Evolutionary conservation across 2,888 invertebrate genomes (phyloP), one percentile per base, ranked within the genome.

Genomic region (Sphaeridia pumilis): DNA sequence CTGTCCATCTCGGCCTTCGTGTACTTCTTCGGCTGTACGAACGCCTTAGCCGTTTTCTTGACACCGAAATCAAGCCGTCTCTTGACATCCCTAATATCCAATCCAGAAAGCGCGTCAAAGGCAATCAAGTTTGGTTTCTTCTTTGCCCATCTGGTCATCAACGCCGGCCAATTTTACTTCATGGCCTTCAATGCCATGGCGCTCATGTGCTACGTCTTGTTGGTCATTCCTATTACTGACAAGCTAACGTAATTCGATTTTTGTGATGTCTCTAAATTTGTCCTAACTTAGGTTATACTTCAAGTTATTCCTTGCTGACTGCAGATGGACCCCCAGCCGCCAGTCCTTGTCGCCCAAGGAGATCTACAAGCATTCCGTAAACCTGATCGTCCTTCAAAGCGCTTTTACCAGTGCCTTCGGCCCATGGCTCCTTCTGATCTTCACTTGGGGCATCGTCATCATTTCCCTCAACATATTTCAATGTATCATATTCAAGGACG

Each of bases 381-480:
- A 4, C 22, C 14, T 47, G 7, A 24, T 35, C 14, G n/a, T 47
- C n/a, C 31, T 47, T 17, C 28, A 34, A 31, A 14, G 14, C 21
- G 22, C 22, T 2, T 47, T 36, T 25, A 47, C 31, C 12, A 5
- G n/a, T 3, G 26, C 35, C 7, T 34, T 35, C 24, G 31, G 35
- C 3, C 4, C 25, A 2, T 35, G 31, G 22, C 4, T 47, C 4
- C 5, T 25, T 3, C 5, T 47, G 4, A 12, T 36, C n/a, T 14
- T 34, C 14, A 10, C 36, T 2, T 47, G 36, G 14, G 35, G 21
- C 2, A 47, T 47, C 17, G 17, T 36, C 14, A 25, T 21, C 4
- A 36, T 21, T 7, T 24, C 26, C 2, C n/a, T 47, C 12, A 47
- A 47, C n/a, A 3, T 47, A n/a, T 47, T 47, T 26, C 47, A 36